Conservation (phyloP, 2,797 vertebrate genomes). For the Scarus forsteni region DNA sequence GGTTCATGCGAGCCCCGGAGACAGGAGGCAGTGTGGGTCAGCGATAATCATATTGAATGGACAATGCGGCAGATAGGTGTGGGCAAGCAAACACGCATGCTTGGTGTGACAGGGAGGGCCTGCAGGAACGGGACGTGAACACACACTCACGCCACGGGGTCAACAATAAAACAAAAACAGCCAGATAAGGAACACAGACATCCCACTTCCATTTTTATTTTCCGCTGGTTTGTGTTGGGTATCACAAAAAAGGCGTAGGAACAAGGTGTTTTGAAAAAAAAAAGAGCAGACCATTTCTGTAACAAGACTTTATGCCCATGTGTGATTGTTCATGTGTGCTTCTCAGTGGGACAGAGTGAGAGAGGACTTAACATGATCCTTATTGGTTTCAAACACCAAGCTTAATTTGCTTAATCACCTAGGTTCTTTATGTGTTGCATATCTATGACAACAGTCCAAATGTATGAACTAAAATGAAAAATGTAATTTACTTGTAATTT, state of each 20-base stretch:
- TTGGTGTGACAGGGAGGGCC: slow-evolving; percentile 66
- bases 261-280: slow-evolving; percentile 30
- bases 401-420: too few relatives aligned
- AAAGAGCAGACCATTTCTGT: slow-evolving; percentile 10
- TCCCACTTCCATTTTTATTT: slow-evolving; percentile 59
- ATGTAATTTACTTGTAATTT: too few relatives aligned
- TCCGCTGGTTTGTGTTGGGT: slow-evolving; percentile 35
- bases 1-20: slow-evolving; percentile 80
- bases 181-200: slow-evolving; percentile 72
- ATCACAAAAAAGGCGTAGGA: slow-evolving; percentile 58
- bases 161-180: slow-evolving; percentile 74
- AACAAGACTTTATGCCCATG: not conserved
- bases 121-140: slow-evolving; percentile 73
- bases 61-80: slow-evolving; percentile 82
- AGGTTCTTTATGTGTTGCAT: too few relatives aligned
- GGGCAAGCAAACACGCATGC: slow-evolving; percentile 70
- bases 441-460: too few relatives aligned
- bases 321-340: not conserved
- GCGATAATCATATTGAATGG: slow-evolving; percentile 83
- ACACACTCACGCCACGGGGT: slow-evolving; percentile 70
- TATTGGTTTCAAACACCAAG: not conserved
- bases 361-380: slow-evolving; percentile 3
- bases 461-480: too few relatives aligned
- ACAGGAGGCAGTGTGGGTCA: slow-evolving; percentile 82
- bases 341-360: too few relatives aligned